A percentile compares a stretch with the other conserved stretches of the same genome.
These are phyloP conservation scores for Melanophora roralis DNA, from an alignment of 2,888 invertebrate species.

Conservation along the genomic window DNA sequence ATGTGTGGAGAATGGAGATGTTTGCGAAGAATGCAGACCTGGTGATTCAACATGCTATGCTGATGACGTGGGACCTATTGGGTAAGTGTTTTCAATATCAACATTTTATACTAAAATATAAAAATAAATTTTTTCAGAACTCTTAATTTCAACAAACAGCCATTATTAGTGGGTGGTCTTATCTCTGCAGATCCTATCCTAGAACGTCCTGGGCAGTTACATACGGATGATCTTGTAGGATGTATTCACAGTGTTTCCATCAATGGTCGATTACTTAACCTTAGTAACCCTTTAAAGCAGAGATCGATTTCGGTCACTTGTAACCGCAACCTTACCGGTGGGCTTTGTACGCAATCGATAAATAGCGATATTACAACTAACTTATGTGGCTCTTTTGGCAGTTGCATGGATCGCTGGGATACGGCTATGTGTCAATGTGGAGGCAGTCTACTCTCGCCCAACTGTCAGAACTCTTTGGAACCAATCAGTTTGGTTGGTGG, in stretches of 20 bases:
- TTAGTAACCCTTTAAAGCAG: constrained; percentile 86
- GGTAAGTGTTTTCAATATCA: constrained; percentile 79
- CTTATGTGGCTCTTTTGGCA: constrained; percentile 81
- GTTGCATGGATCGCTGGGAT: constrained; percentile 92
- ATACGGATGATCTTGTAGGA: constrained; percentile 94
- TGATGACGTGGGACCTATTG: constrained; percentile 91
- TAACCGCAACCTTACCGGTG: constrained; percentile 82
- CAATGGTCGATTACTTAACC: constrained; percentile 89
- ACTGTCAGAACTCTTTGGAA: constrained; percentile 87
- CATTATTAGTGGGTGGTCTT: constrained; percentile 90
- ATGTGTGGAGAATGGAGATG: constrained; percentile 91
- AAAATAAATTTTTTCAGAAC: constrained; percentile 83
- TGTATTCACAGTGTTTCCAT: constrained; percentile 94
- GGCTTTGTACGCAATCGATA: constrained; percentile 80
- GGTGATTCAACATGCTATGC: constrained; percentile 89
- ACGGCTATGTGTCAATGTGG: constrained; percentile 85
- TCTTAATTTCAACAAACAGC: constrained; percentile 93
- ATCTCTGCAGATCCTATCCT: constrained; percentile 90
- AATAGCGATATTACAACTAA: constrained; percentile 74
- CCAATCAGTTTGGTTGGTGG: constrained; percentile 88
- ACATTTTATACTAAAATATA: background rate
- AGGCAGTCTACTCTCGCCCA: constrained; percentile 84
- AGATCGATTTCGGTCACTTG: constrained; percentile 87
- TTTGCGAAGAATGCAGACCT: constrained; percentile 90
- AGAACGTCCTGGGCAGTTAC: constrained; percentile 92